Evolutionary conservation across 2,888 invertebrate species (phyloP), one percentile per base, ranked within the genome.

Genomic region (Sinotaia quadrata): DNA sequence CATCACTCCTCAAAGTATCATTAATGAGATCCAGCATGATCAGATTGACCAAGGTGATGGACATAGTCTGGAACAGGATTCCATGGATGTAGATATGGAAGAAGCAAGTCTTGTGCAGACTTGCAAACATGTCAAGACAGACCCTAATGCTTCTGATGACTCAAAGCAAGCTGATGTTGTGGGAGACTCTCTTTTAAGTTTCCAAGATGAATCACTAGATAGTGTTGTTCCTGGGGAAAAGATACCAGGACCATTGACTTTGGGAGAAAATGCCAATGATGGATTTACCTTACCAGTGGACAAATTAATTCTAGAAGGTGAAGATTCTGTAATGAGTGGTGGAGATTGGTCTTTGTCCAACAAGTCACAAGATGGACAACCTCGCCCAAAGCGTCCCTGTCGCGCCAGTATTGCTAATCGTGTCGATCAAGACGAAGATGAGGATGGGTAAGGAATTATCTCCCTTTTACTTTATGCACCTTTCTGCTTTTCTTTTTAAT

Each of bases 231-330:
- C 51, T n/a, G 41, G 52, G n/a, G 21, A 36, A 21, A 47, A 47
- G 24, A 18, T 52, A 15, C 52, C 37, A 2, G 47, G 47, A 24
- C 21, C 21, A n/a, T 47, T 47, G 47, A 18, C 24, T 8, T 52
- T 63, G 34, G 63, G 63, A n/a, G 63, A 63, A 41, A 63, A 52
- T n/a, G 63, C 63, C n/a, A 52, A 52, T 34, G 41, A 36, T 27
- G 54, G 63, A 37, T 51, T 63, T 24, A 36, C 52, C 4, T 0
- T 41, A n/a, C 36, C 37, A 15, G 37, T 31, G 27, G 18, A 10
- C 21, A 51, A 51, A 36, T 49, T 36, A 15, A 5, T 60, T 21
- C 33, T 62, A 29, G 65, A 65, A 21, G 56, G 34, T 33, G 65
- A 65, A 36, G 41, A 56, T 52, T 65, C 65, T 24, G 41, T 52